A percentile compares a stretch with the other conserved stretches of the same genome.
phyloP scores from a whole-genome alignment of 2,888 invertebrate species.

The Schizaphis graminum region DNA sequence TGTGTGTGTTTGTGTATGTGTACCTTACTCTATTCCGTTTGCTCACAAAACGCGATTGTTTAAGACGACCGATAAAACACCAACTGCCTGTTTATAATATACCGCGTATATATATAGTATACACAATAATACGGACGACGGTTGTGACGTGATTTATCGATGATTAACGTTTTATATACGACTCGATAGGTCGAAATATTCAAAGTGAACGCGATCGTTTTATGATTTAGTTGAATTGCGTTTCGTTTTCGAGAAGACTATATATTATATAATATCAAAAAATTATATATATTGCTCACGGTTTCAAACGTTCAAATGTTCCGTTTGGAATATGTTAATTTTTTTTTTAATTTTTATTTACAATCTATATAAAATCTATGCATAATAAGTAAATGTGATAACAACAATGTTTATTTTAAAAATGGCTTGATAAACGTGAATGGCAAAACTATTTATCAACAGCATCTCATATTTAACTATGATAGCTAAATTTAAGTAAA shows the following conservation, averaged over 20 bases:
- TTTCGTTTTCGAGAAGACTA: background rate
- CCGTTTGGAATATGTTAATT: background rate
- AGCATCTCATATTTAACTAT: no score
- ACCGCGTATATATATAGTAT: background rate
- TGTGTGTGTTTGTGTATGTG: no score
- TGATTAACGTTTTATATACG: constrained; percentile 7
- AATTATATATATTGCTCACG: background rate
- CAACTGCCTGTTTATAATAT: constrained; percentile 16
- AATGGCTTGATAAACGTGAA: no score
- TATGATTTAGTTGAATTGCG: background rate
- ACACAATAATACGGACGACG: background rate
- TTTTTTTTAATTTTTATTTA: no score
- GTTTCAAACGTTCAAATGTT: background rate
- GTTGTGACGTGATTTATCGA: constrained; percentile 41
- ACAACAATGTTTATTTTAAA: no score
- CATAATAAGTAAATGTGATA: no score
- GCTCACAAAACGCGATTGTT: constrained; percentile 39
- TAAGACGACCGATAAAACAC: constrained; percentile 41
- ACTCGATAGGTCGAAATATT: constrained; percentile 13
- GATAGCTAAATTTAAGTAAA: background rate
- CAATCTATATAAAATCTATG: no score
- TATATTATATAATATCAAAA: background rate
- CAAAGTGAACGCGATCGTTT: constrained; percentile 31
- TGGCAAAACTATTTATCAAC: no score
- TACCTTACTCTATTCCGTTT: constrained; percentile 5